These are phyloP conservation scores for Australoheros scitulus DNA, from an alignment of 2,113 vertebrate genomes.

Conservation along the genomic window DNA sequence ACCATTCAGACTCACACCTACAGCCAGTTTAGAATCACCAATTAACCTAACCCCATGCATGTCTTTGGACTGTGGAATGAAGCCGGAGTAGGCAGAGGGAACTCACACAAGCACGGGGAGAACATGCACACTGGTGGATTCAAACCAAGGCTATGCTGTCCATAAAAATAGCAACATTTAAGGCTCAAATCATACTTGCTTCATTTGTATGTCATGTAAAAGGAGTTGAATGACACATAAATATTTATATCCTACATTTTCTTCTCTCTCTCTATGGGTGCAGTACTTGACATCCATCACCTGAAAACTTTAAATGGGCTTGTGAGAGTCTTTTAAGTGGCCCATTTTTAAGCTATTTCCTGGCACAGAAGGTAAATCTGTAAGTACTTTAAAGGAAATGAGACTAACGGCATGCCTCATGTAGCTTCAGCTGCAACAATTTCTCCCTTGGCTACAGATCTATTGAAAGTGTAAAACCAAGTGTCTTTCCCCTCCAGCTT, in stretches of 20 bases:
- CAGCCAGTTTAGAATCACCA: neutral
- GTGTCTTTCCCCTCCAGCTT: neutral
- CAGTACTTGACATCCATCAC: neutral
- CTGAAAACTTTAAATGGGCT: conserved; percentile 18
- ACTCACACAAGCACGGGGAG: neutral
- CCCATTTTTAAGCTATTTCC: conserved; percentile 32
- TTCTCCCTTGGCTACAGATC: conserved; percentile 46
- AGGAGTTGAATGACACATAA: neutral
- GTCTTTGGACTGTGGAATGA: neutral
- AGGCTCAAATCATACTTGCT: neutral
- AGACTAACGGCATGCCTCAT: conserved; percentile 40
- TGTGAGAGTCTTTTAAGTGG: conserved; percentile 10
- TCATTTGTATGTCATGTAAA: neutral
- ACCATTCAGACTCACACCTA: neutral
- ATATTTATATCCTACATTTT: conserved; percentile 8
- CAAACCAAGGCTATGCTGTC: neutral
- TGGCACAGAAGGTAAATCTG: conserved; percentile 35
- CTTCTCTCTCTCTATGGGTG: neutral
- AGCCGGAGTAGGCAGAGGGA: too few species aligned
- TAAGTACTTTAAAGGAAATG: conserved; percentile 35
- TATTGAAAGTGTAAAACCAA: conserved; percentile 39
- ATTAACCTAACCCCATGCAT: neutral
- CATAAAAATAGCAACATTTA: neutral
- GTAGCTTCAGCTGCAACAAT: conserved; percentile 50
- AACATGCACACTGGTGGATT: neutral